Conservation (phyloP, 2,113 vertebrate species). For the Zootoca vivipara region DNA sequence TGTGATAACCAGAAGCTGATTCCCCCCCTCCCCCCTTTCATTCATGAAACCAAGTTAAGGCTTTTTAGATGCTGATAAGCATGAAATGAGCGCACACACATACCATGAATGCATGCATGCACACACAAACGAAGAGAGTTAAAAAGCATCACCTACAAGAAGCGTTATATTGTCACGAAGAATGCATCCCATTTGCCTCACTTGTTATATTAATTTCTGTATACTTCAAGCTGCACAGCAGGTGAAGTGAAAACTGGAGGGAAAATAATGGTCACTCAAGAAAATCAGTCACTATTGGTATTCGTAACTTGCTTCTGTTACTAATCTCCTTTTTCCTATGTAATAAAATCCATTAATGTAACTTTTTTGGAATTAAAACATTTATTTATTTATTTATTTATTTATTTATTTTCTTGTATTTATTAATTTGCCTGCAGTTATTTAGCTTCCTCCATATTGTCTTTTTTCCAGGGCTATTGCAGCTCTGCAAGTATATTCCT, state of each 20-base stretch:
- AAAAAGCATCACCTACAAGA: conserved; percentile 14
- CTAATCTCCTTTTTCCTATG: neutral
- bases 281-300: conserved; percentile 28
- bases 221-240: conserved; percentile 32
- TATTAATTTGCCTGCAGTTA: conserved; percentile 12
- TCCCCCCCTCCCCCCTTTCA: neutral
- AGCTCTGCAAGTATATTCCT: conserved; percentile 34
- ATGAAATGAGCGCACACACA: neutral
- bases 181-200: neutral
- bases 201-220: neutral
- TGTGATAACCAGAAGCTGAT: neutral
- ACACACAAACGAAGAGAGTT: neutral
- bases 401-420: too few species aligned
- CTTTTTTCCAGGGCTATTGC: conserved; percentile 9
- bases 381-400: conserved; percentile 21
- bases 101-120: neutral
- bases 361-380: conserved; percentile 30
- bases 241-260: neutral
- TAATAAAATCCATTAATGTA: conserved; percentile 16
- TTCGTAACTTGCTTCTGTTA: neutral
- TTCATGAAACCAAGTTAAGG: conserved; percentile 5
- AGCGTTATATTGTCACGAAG: conserved; percentile 40
- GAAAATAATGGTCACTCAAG: conserved; percentile 28
- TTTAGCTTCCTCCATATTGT: conserved; percentile 31
- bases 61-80: neutral